Percentiles rank a stretch among this genome's conserved stretches.
These are phyloP conservation scores for Hippocampus abdominalis DNA, from an alignment of 2,113 vertebrate species.

Conservation along the genomic window DNA sequence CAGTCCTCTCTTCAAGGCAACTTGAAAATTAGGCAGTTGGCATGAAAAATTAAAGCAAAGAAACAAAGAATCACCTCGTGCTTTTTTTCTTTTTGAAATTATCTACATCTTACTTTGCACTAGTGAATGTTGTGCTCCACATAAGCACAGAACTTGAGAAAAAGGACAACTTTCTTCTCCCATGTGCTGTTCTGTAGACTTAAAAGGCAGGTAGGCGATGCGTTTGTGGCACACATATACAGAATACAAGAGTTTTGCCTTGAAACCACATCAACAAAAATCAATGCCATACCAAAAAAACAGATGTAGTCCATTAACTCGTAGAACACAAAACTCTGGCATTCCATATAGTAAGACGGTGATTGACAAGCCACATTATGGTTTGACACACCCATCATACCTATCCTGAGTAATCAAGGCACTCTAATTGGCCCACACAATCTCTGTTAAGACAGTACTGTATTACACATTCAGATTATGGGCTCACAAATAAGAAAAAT, in stretches of 20 bases:
- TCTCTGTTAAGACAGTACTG: conserved; percentile 35
- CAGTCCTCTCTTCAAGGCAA: conserved; percentile 42
- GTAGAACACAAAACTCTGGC: conserved; percentile 38
- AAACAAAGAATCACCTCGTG: conserved; percentile 34
- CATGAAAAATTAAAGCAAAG: conserved; percentile 25
- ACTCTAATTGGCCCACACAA: conserved; percentile 57
- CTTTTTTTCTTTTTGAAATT: conserved; percentile 63
- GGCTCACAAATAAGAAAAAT: conserved; percentile 35
- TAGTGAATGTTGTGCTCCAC: conserved; percentile 51
- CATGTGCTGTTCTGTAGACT: conserved; percentile 28
- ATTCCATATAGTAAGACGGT: conserved; percentile 27
- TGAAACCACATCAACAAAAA: conserved; percentile 32
- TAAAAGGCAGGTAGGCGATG: conserved; percentile 17
- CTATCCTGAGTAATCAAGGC: conserved; percentile 54
- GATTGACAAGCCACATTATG: conserved; percentile 21
- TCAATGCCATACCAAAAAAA: conserved; percentile 22
- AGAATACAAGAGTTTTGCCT: conserved; percentile 40
- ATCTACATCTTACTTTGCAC: conserved; percentile 73
- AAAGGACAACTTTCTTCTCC: conserved; percentile 22
- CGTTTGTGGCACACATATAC: conserved; percentile 33
- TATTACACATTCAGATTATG: conserved; percentile 66
- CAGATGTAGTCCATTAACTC: conserved; percentile 33
- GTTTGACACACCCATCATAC: conserved; percentile 30
- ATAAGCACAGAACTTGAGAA: conserved; percentile 43
- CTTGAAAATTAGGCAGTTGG: conserved; percentile 34